Evolutionary conservation across 2,797 vertebrate species (phyloP).

Genomic region (Muscicapa comitata): DNA sequence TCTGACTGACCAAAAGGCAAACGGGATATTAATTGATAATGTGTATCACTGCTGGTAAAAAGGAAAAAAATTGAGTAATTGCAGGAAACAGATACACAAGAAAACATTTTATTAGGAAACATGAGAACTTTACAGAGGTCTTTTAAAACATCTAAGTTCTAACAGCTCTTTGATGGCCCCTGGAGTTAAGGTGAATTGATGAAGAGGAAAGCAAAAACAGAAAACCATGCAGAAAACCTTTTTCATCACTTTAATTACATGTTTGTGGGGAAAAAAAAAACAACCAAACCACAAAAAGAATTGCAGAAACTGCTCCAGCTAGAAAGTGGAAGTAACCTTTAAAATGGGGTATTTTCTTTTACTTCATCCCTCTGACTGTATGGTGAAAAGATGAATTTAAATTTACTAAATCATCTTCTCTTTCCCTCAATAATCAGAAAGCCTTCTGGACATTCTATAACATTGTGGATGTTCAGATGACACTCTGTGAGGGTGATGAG

Average conservation of each 20-base stretch:
- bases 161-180: not conserved
- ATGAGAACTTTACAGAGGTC: not conserved
- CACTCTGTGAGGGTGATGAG: not conserved
- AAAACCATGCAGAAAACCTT: not conserved
- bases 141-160: not conserved
- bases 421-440: not conserved
- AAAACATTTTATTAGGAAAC: not conserved
- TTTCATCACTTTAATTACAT: not conserved
- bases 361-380: rapidly evolving
- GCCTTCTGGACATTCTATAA: not conserved
- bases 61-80: not conserved
- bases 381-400: not conserved
- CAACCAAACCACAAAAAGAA: not conserved
- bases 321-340: not conserved
- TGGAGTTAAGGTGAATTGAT: not conserved
- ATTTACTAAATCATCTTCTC: not conserved
- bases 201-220: not conserved
- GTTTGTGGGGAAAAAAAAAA: not conserved
- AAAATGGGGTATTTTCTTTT: not conserved
- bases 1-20: not conserved
- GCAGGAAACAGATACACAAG: not conserved
- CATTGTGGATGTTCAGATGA: not conserved
- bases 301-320: not conserved
- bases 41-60: not conserved
- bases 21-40: rapidly evolving